Evolutionary conservation across 2,113 vertebrate genomes (phyloP).

Genomic region (Anguilla rostrata): DNA sequence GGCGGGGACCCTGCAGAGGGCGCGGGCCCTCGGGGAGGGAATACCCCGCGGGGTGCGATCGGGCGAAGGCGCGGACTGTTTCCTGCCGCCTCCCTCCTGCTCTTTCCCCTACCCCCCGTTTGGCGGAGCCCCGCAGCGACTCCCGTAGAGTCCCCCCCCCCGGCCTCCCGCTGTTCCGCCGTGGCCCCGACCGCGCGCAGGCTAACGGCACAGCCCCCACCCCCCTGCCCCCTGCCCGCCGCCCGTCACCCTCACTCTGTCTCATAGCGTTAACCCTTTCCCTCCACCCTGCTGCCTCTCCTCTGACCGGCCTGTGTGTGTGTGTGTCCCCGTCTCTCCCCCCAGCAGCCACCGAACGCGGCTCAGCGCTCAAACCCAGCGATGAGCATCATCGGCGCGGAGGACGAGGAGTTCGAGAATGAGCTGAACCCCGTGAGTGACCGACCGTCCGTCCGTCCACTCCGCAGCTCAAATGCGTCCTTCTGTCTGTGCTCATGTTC

Average conservation of each 20-base stretch:
- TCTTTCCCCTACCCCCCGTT: neutral
- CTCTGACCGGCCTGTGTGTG: neutral
- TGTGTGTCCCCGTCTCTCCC: conserved; percentile 9
- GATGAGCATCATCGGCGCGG: conserved; percentile 85
- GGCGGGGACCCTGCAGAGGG: too few relatives aligned
- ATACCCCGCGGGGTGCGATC: too few relatives aligned
- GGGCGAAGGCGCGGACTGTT: neutral
- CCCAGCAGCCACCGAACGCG: conserved; percentile 52
- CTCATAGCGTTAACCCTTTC: neutral
- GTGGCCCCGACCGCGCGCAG: neutral
- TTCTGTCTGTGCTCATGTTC: too few relatives aligned
- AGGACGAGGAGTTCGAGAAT: conserved; percentile 90
- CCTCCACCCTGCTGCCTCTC: neutral
- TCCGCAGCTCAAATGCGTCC: neutral
- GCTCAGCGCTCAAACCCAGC: conserved; percentile 59
- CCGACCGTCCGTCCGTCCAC: neutral
- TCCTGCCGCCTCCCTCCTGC: neutral
- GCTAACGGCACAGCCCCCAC: neutral
- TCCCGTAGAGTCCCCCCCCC: neutral
- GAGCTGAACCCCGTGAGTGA: conserved; percentile 79
- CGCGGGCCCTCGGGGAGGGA: too few relatives aligned
- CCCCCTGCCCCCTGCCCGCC: too few relatives aligned
- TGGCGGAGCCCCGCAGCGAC: neutral
- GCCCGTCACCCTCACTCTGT: neutral
- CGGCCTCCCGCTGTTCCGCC: neutral